A percentile compares a stretch with the other conserved stretches of the same genome.
These are phyloP conservation scores for Catharus ustulatus DNA, from an alignment of 2,797 vertebrate genomes.

Conservation along the genomic window DNA sequence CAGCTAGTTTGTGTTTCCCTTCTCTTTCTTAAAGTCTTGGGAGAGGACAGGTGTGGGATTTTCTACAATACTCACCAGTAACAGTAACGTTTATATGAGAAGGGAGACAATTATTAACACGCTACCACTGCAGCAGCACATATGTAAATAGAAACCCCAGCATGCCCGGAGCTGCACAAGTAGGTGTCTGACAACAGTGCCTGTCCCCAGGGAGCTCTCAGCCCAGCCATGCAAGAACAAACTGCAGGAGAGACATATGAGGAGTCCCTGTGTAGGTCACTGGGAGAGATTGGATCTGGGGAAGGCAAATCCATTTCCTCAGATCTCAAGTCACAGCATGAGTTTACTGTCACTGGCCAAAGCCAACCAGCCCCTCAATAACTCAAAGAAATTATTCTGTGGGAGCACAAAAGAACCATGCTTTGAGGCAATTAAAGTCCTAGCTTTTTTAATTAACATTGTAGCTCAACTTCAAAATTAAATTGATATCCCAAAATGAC, in stretches of 20 bases:
- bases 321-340: neutral
- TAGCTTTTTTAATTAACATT: neutral
- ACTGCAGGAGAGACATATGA: neutral
- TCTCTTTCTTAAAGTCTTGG: neutral
- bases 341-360: neutral
- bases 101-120: neutral
- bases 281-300: neutral
- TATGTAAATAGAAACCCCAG: neutral
- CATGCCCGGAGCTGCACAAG: neutral
- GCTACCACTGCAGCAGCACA: neutral
- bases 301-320: neutral
- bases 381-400: neutral
- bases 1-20: slow-evolving; percentile 9
- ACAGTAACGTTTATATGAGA: neutral
- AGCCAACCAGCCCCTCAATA: neutral
- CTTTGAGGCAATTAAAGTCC: neutral
- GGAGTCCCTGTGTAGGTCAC: neutral
- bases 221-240: neutral
- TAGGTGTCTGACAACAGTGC: neutral
- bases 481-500: neutral
- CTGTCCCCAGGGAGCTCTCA: neutral
- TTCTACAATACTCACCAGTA: neutral
- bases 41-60: neutral
- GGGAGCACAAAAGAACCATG: neutral
- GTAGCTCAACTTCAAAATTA: neutral